Conservation (phyloP, 2,113 vertebrate species). For the Gadus chalcogrammus region DNA sequence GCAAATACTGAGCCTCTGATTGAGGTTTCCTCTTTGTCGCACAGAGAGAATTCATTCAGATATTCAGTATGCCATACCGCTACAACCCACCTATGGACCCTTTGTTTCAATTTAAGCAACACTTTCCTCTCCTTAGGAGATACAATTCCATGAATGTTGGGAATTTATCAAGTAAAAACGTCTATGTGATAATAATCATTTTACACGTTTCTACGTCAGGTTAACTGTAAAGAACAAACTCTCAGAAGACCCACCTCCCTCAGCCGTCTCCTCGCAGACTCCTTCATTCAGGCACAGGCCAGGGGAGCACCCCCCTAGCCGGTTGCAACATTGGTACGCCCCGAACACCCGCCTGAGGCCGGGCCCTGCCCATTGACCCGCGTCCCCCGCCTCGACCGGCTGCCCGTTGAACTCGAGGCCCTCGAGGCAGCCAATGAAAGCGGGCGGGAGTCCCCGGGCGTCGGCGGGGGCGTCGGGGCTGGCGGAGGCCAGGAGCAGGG, state of each 20-base stretch:
- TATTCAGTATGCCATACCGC: too few species aligned
- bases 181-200: too few species aligned
- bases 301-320: conserved; percentile 61
- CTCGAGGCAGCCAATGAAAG: conserved; percentile 85
- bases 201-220: too few species aligned
- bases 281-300: conserved; percentile 82
- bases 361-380: conserved; percentile 33
- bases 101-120: too few species aligned
- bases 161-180: too few species aligned
- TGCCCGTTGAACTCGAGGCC: conserved; percentile 75
- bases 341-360: conserved; percentile 73
- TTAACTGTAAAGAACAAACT: neutral
- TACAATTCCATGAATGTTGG: too few species aligned
- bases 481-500: conserved; percentile 76
- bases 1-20: too few species aligned
- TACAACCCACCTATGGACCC: too few species aligned
- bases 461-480: conserved; percentile 7
- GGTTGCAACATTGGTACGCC: conserved; percentile 78
- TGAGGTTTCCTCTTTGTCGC: too few species aligned
- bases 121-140: too few species aligned
- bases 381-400: conserved; percentile 60
- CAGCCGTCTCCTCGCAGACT: conserved; percentile 67
- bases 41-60: too few species aligned
- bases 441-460: conserved; percentile 28
- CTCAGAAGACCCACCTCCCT: conserved; percentile 73